phyloP scores from a whole-genome alignment of 2,797 vertebrate genomes.

The Enteromius fasciolatus region DNA sequence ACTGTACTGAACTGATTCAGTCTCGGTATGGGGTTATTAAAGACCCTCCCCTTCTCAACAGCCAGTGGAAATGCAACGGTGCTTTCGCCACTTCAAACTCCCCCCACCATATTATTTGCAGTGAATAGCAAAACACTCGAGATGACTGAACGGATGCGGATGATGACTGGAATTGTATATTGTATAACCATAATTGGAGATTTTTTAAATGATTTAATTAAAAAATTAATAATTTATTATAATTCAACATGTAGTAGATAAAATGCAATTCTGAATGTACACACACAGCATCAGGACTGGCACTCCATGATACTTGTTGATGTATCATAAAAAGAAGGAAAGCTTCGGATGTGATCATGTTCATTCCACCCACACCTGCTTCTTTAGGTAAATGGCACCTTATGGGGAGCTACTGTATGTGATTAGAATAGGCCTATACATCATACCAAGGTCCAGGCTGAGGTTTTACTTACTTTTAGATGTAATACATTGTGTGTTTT shows the following conservation, averaged over 20 bases:
- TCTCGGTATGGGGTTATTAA: slow-evolving; percentile 54
- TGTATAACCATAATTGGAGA: not conserved
- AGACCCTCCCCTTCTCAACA: slow-evolving; percentile 62
- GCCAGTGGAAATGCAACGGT: not conserved
- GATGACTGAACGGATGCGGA: not conserved
- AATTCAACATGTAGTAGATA: no score
- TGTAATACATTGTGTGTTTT: not conserved
- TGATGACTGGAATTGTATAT: not conserved
- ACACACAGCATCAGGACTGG: not conserved
- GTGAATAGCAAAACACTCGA: not conserved
- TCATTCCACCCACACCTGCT: not conserved
- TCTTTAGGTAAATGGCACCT: not conserved
- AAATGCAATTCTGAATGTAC: not conserved
- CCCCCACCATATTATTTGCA: not conserved
- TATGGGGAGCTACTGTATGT: not conserved
- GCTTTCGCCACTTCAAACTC: not conserved
- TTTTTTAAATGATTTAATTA: no score
- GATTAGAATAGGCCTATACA: not conserved
- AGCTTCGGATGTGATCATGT: not conserved
- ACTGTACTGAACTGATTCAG: slow-evolving; percentile 72
- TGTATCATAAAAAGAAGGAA: not conserved
- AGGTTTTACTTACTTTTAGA: not conserved
- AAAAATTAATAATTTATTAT: no score
- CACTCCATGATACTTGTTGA: not conserved
- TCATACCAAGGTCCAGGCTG: not conserved